These are phyloP conservation scores for Allygus modestus DNA, from an alignment of 2,888 invertebrate species.

Conservation along the genomic window DNA sequence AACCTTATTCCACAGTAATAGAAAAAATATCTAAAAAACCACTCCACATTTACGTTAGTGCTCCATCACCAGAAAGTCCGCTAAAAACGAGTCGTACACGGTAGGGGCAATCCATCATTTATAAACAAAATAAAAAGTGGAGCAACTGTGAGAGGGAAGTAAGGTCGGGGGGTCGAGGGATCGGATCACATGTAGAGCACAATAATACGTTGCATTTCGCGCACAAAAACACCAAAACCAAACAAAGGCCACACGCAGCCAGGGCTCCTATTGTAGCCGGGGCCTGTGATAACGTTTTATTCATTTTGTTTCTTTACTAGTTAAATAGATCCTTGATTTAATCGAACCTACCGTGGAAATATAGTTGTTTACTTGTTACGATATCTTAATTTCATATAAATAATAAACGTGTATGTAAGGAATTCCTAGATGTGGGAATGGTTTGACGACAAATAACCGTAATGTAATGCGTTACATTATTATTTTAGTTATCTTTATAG, in stretches of 20 bases:
- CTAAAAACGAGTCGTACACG: not conserved
- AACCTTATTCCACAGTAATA: too few species aligned
- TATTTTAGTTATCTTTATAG: too few species aligned
- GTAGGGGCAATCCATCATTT: conserved; percentile 36
- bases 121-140: conserved; percentile 42
- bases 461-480: too few species aligned
- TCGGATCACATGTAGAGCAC: conserved; percentile 43
- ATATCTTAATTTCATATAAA: too few species aligned
- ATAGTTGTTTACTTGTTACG: too few species aligned
- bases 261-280: not conserved
- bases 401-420: too few species aligned
- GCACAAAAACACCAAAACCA: conserved; percentile 24
- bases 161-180: conserved; percentile 11
- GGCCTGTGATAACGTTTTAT: not conserved
- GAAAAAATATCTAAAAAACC: too few species aligned
- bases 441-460: too few species aligned
- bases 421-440: too few species aligned
- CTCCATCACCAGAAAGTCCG: not conserved
- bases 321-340: too few species aligned
- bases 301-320: not conserved
- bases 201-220: conserved; percentile 33
- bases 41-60: not conserved
- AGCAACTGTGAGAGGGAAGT: conserved; percentile 2
- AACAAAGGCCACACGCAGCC: conserved; percentile 46
- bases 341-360: too few species aligned